Evolutionary conservation across 2,888 invertebrate species (phyloP), one percentile per base, ranked within the genome.

Genomic region (Aphidius colemani): DNA sequence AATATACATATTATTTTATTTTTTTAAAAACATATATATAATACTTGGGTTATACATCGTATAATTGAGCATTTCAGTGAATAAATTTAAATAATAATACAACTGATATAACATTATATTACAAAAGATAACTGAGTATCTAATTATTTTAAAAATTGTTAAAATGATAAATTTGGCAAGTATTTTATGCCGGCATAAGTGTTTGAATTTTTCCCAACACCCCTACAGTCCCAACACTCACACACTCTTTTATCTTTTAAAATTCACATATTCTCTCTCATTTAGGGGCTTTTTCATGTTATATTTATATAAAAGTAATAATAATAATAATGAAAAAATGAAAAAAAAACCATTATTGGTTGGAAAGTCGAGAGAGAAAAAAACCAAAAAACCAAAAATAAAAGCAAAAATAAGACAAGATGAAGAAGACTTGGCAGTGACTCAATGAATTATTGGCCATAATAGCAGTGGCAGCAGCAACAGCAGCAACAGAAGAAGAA

Each of bases 401-500:
- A 18, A 18, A 18, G 1, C 0, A 18, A 18, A 18, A 18, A 18
- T 18, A 18, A 18, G 13, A 39, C 48, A 45, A 49, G n/a, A 30
- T 30, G 30, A 62, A 53, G 59, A 63, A 77, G 76, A 74, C 75
- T 75, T 79, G 77, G 78, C 81, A 79, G 79, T 80, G 79, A 77
- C 81, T 80, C 81, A 79, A 81, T 81, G 81, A 81, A 80, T 81
- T 81, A 81, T 81, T 81, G 81, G 78, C 81, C 81, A 81, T 81
- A 81, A 81, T 81, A 81, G 81, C 81, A 80, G 81, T 81, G 81
- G 80, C 75, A 74, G 73, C 70, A 70, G 69, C 71, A 72, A 71
- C 75, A 74, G 73, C 72, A 75, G 73, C 65, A 61, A 62, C 65
- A 30, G 30, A 30, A 30, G 30, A 30, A 30, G 4, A 30, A 30